Evolutionary conservation across 2,797 vertebrate species (phyloP).

Genomic region (Catharus ustulatus): DNA sequence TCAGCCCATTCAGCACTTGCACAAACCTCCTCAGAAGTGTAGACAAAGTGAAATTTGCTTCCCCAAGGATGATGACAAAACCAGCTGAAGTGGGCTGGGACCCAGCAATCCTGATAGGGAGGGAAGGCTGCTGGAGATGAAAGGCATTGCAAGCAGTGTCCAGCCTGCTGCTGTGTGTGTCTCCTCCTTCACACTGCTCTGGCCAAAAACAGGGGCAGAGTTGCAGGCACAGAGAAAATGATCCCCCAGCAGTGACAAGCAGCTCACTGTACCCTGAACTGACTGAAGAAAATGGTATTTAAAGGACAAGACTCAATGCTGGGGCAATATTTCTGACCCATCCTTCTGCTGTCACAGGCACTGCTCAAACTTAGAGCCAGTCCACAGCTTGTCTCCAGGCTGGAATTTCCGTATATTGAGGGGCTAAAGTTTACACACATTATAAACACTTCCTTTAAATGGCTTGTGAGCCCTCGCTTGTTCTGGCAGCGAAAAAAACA

Average conservation of each 20-base stretch:
- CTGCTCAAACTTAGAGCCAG: not conserved
- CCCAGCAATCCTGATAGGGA: not conserved
- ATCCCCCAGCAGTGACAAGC: not conserved
- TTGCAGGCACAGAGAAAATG: not conserved
- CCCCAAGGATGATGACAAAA: not conserved
- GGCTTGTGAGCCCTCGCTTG: not conserved
- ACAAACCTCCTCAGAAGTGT: not conserved
- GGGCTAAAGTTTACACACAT: not conserved
- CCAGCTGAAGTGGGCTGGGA: not conserved
- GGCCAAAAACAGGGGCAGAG: not conserved
- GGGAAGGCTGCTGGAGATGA: not conserved
- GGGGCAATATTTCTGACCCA: not conserved
- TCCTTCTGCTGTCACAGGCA: not conserved
- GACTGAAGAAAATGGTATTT: not conserved
- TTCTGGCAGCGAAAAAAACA: not conserved
- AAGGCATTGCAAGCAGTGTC: not conserved
- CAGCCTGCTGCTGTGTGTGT: not conserved
- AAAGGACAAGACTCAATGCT: not conserved
- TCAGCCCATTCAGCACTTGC: not conserved
- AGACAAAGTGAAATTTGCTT: not conserved
- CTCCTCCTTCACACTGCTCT: not conserved
- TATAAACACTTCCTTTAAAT: constrained; percentile 13
- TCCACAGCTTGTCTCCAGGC: not conserved
- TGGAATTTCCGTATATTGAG: constrained; percentile 32
- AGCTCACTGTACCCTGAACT: not conserved